Evolutionary conservation across 92 coral and sea anemone species (phyloP).

Genomic region (Umimayanthus chanpuru): DNA sequence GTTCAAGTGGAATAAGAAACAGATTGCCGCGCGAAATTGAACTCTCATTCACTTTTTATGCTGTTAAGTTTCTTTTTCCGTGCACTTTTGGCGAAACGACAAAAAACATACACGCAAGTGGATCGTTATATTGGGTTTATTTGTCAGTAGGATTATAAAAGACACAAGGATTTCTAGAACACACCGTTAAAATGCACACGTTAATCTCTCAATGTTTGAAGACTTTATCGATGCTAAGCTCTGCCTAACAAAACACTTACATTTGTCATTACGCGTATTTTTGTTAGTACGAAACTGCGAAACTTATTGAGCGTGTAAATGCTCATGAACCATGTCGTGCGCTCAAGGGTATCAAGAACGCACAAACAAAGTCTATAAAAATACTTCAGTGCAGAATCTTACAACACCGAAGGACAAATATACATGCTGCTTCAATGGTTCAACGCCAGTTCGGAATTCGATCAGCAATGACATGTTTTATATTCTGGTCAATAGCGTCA

Average conservation of each 20-base stretch:
- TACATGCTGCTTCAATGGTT: not conserved
- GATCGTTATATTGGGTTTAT: not conserved
- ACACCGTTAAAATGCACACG: not conserved
- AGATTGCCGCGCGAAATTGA: too few relatives aligned
- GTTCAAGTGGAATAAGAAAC: too few relatives aligned
- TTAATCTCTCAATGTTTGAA: not conserved
- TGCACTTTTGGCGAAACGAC: not conserved
- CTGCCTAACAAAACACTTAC: not conserved
- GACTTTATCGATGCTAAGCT: not conserved
- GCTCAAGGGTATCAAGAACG: not conserved
- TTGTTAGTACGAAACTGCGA: constrained; percentile 5
- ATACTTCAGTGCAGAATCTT: not conserved
- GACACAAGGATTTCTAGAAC: not conserved
- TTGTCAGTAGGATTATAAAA: not conserved
- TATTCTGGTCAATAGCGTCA: not conserved
- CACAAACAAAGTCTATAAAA: not conserved
- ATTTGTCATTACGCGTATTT: not conserved
- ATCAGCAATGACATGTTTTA: not conserved
- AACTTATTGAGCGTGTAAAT: not conserved
- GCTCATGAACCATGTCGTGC: not conserved
- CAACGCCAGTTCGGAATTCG: not conserved
- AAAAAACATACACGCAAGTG: not conserved
- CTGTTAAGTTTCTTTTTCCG: too few relatives aligned
- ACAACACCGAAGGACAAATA: not conserved
- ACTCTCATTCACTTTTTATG: too few relatives aligned